These are phyloP conservation scores for Caenorhabditis japonica DNA, from an alignment of 2,888 invertebrate species.

Conservation along the genomic window DNA sequence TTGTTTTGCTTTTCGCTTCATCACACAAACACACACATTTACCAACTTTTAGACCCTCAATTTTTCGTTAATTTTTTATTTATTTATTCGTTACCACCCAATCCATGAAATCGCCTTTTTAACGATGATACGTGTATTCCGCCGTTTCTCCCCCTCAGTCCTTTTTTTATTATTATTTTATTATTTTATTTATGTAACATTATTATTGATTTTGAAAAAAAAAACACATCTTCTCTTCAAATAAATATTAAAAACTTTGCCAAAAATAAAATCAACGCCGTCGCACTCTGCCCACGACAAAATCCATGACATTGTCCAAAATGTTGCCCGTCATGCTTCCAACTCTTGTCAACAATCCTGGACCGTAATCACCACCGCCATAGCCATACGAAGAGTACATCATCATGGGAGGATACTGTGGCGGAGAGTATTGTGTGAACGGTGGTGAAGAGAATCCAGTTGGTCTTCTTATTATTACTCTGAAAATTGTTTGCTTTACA, in stretches of 20 bases:
- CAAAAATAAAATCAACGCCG: constrained; percentile 1
- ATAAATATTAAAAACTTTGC: constrained; percentile 12
- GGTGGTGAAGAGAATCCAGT: constrained; percentile 5
- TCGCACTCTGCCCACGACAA: constrained; percentile 23
- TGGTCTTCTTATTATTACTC: background rate
- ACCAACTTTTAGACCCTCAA: constrained; percentile 17
- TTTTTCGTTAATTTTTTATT: constrained; percentile 12
- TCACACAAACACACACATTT: constrained; percentile 5
- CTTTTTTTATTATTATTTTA: constrained; percentile 3
- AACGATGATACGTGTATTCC: constrained; percentile 37
- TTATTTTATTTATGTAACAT: constrained; percentile 2
- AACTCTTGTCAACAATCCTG: constrained; percentile 29
- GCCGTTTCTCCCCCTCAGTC: constrained; percentile 20
- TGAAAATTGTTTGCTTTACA: too few relatives aligned
- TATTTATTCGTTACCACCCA: background rate
- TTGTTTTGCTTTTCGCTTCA: background rate
- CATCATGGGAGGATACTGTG: constrained; percentile 26
- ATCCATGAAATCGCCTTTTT: constrained; percentile 17
- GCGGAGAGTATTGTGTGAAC: constrained; percentile 5
- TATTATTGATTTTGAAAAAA: too few relatives aligned
- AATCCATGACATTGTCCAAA: constrained; percentile 39
- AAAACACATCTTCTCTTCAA: background rate
- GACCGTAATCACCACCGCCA: too few relatives aligned
- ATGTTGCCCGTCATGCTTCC: constrained; percentile 44
- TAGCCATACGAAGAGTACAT: constrained; percentile 23